These are phyloP conservation scores for Dynastes tityus DNA, from an alignment of 2,888 invertebrate genomes.

Conservation along the genomic window DNA sequence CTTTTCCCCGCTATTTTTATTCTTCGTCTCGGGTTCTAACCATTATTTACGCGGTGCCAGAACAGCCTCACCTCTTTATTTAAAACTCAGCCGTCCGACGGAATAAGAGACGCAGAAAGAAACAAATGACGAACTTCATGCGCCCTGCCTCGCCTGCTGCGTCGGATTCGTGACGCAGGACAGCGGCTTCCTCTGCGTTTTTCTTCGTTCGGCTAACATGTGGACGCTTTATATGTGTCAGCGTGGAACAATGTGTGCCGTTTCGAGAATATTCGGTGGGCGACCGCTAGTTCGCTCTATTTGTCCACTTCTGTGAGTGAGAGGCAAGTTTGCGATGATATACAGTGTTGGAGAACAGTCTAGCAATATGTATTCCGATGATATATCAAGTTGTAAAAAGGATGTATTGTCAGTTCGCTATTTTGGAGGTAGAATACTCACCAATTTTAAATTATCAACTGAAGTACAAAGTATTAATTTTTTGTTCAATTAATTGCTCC, in stretches of 20 bases:
- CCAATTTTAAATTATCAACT: no score
- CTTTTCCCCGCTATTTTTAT: background rate
- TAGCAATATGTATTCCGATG: background rate
- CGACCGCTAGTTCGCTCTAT: conserved; percentile 15
- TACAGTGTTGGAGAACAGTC: background rate
- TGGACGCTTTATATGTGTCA: conserved; percentile 28
- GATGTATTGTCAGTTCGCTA: no score
- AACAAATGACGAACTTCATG: conserved; percentile 24
- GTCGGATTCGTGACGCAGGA: conserved; percentile 21
- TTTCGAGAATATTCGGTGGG: conserved; percentile 2
- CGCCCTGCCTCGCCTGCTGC: conserved; percentile 4
- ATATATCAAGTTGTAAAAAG: no score
- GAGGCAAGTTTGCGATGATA: background rate
- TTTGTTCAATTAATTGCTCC: no score
- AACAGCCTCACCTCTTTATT: conserved; percentile 16
- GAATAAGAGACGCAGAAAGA: background rate
- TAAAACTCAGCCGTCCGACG: conserved; percentile 12
- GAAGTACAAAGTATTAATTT: no score
- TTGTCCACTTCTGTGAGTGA: conserved; percentile 7
- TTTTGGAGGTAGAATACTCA: no score
- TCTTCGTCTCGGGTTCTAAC: background rate
- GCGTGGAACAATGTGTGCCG: conserved; percentile 6
- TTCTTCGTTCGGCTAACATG: conserved; percentile 15
- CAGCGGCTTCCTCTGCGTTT: conserved; percentile 30
- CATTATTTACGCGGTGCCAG: conserved; percentile 20